These are phyloP conservation scores for Artemia sp. DNA, from an alignment of 2,888 invertebrate species.

Conservation along the genomic window DNA sequence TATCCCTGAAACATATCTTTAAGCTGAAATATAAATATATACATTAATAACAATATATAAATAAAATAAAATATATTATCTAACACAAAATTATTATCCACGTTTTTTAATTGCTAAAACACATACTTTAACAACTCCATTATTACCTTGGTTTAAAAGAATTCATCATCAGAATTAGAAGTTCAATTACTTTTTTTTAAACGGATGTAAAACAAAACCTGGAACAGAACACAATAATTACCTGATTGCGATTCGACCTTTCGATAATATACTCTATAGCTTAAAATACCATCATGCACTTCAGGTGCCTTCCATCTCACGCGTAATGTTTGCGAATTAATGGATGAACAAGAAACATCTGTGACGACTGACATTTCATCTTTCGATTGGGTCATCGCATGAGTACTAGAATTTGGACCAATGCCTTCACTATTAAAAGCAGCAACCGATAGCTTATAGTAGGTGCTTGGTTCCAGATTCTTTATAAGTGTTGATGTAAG, in stretches of 20 bases:
- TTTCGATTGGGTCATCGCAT: not conserved
- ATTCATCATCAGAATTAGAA: too few species aligned
- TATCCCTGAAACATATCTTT: too few species aligned
- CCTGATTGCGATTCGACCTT: not conserved
- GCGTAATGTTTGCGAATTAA: not conserved
- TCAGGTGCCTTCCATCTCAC: not conserved
- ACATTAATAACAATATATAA: too few species aligned
- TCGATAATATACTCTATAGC: slow-evolving; percentile 9
- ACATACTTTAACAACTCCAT: too few species aligned
- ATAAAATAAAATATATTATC: too few species aligned
- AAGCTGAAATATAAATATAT: too few species aligned
- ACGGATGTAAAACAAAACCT: too few species aligned
- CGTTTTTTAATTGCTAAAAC: too few species aligned
- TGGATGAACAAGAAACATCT: not conserved
- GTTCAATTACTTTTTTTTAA: too few species aligned
- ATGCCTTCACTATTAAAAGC: slow-evolving; percentile 10
- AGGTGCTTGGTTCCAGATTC: not conserved
- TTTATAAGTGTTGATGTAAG: not conserved
- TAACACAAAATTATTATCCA: too few species aligned
- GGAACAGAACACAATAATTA: not conserved
- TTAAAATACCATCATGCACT: not conserved
- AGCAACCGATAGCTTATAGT: not conserved
- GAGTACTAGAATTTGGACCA: not conserved
- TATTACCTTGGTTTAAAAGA: too few species aligned
- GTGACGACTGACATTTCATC: not conserved